Percentiles rank a stretch among this genome's conserved stretches.
Evolutionary conservation across 2,113 vertebrate genomes (phyloP).

Genomic region (Forbesichthys agassizii): DNA sequence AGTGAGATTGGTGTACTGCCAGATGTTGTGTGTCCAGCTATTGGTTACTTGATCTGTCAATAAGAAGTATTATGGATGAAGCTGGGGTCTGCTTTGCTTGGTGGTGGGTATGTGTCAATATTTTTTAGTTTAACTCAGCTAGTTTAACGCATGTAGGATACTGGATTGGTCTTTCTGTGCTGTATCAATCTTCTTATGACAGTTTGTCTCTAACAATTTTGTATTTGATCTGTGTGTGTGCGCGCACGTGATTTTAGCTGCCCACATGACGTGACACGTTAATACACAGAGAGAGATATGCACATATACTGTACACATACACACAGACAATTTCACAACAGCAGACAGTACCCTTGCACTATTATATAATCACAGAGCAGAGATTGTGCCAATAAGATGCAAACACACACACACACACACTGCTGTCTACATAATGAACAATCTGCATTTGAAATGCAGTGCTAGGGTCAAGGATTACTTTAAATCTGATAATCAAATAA

Average conservation of each 20-base stretch:
- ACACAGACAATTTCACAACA: background rate
- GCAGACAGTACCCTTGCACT: background rate
- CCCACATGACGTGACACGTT: slow-evolving; percentile 9
- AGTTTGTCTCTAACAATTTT: no score
- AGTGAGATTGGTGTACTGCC: slow-evolving; percentile 67
- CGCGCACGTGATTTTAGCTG: background rate
- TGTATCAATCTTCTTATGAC: no score
- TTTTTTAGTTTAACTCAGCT: no score
- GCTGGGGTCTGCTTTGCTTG: slow-evolving; percentile 17
- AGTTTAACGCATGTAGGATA: no score
- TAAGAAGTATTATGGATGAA: slow-evolving; percentile 32
- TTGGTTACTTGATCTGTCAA: slow-evolving; percentile 64
- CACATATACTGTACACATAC: slow-evolving; percentile 4
- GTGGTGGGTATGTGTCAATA: background rate
- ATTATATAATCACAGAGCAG: slow-evolving; percentile 2
- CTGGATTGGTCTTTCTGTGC: no score
- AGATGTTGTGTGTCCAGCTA: slow-evolving; percentile 61
- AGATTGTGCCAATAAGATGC: slow-evolving; percentile 26
- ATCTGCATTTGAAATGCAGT: slow-evolving; percentile 81
- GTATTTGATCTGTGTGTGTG: background rate
- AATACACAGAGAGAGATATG: slow-evolving; percentile 7
- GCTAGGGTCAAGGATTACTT: slow-evolving; percentile 83
- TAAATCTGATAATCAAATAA: slow-evolving; percentile 82
- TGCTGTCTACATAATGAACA: slow-evolving; percentile 71
- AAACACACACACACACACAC: slow-evolving; percentile 23